These are phyloP conservation scores for Xylota sylvarum DNA, from an alignment of 2,888 invertebrate species.

Conservation along the genomic window DNA sequence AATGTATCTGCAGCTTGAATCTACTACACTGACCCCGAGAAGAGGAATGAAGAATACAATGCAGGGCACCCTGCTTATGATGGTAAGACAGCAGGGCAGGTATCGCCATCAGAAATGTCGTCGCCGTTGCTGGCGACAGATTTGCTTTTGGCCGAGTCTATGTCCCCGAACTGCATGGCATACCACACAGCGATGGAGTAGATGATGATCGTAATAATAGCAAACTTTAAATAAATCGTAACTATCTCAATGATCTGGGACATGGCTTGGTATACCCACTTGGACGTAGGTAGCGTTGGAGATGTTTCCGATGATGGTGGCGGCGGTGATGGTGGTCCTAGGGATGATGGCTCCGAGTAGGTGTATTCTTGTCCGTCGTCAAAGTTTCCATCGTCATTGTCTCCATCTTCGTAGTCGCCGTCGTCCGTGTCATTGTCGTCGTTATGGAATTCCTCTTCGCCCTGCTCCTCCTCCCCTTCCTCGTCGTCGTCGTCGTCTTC, in stretches of 20 bases:
- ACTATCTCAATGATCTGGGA: constrained; percentile 80
- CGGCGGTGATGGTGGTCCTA: constrained; percentile 24
- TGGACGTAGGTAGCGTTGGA: constrained; percentile 56
- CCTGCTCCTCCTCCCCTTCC: constrained; percentile 8
- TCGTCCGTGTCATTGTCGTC: constrained; percentile 21
- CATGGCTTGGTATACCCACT: constrained; percentile 78
- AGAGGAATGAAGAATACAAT: constrained; percentile 15
- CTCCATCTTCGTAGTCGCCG: constrained; percentile 10
- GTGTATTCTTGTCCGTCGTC: neutral
- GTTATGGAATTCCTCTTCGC: constrained; percentile 29
- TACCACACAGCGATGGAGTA: constrained; percentile 83
- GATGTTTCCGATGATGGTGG: constrained; percentile 22
- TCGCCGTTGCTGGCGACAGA: constrained; percentile 11
- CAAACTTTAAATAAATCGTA: constrained; percentile 83
- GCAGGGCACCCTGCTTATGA: constrained; percentile 36
- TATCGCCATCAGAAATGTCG: constrained; percentile 22
- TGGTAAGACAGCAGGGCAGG: constrained; percentile 59
- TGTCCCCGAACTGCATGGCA: constrained; percentile 80
- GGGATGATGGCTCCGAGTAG: constrained; percentile 37
- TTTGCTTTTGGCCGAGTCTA: constrained; percentile 78
- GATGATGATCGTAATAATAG: constrained; percentile 80
- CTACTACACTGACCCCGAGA: constrained; percentile 31
- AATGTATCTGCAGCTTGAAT: constrained; percentile 24
- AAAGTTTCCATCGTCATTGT: neutral
- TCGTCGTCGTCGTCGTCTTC: neutral